Conservation (phyloP, 2,113 vertebrate genomes). For the Anoplopoma fimbria region DNA sequence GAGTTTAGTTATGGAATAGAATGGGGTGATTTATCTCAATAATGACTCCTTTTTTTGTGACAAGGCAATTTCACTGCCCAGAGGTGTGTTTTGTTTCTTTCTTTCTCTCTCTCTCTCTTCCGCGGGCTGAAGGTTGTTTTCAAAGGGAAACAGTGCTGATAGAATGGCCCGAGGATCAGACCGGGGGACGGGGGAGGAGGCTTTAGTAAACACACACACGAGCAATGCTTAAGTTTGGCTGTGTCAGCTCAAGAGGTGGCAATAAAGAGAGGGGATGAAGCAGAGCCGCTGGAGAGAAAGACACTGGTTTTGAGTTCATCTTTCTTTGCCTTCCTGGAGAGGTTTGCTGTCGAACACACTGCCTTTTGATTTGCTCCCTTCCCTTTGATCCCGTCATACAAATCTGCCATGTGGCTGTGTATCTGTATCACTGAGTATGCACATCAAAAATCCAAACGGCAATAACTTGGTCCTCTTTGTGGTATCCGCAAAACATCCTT, state of each 20-base stretch:
- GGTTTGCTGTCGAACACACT: conserved; percentile 41
- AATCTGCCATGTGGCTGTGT: conserved; percentile 39
- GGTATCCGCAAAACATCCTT: conserved; percentile 37
- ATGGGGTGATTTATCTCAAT: conserved; percentile 82
- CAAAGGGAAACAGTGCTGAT: conserved; percentile 54
- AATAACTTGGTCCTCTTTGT: conserved; percentile 20
- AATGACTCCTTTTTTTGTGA: conserved; percentile 81
- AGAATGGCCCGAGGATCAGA: conserved; percentile 59
- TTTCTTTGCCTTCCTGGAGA: conserved; percentile 47
- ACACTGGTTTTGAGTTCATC: conserved; percentile 37
- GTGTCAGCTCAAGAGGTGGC: conserved; percentile 63
- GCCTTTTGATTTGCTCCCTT: conserved; percentile 50
- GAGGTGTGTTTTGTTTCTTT: conserved; percentile 30
- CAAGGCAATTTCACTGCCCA: conserved; percentile 81
- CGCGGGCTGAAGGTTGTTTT: conserved; percentile 61
- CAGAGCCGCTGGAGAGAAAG: conserved; percentile 34
- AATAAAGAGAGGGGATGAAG: conserved; percentile 51
- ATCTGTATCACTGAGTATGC: conserved; percentile 25
- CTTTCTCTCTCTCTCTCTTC: conserved; percentile 1
- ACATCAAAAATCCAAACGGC: conserved; percentile 57
- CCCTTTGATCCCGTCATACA: conserved; percentile 56
- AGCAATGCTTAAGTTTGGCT: conserved; percentile 59
- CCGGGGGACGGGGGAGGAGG: conserved; percentile 27
- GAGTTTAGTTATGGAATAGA: conserved; percentile 77
- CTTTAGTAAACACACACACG: conserved; percentile 65